Conservation (phyloP, 2,888 invertebrate genomes). For the Protophormia terraenovae region DNA sequence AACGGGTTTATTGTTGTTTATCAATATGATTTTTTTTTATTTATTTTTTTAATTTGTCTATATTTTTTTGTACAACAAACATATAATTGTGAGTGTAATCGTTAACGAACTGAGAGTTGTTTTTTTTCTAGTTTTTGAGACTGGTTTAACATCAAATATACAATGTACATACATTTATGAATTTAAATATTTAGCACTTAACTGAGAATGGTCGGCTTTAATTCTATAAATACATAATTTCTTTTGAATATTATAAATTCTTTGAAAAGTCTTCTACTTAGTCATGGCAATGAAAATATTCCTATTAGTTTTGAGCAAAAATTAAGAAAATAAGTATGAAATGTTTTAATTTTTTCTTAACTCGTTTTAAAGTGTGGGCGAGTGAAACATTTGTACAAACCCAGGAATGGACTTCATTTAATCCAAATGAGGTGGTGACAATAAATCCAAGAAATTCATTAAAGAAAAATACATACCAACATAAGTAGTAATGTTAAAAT, state of each 20-base stretch:
- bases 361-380: too few species aligned
- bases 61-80: neutral
- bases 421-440: too few species aligned
- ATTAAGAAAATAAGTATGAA: too few species aligned
- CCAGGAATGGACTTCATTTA: too few species aligned
- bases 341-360: too few species aligned
- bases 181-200: neutral
- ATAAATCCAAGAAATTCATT: too few species aligned
- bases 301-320: too few species aligned
- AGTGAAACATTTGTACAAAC: too few species aligned
- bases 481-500: too few species aligned
- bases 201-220: neutral
- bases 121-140: neutral
- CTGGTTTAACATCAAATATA: neutral
- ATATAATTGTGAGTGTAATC: neutral
- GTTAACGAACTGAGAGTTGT: neutral
- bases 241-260: neutral
- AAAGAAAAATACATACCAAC: too few species aligned
- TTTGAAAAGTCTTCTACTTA: too few species aligned
- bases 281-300: too few species aligned
- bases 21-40: neutral
- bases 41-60: neutral
- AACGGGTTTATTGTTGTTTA: conserved; percentile 50
- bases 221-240: neutral
- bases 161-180: neutral